Conservation (phyloP, 2,888 invertebrate species). For the Micoletzkya japonica region DNA sequence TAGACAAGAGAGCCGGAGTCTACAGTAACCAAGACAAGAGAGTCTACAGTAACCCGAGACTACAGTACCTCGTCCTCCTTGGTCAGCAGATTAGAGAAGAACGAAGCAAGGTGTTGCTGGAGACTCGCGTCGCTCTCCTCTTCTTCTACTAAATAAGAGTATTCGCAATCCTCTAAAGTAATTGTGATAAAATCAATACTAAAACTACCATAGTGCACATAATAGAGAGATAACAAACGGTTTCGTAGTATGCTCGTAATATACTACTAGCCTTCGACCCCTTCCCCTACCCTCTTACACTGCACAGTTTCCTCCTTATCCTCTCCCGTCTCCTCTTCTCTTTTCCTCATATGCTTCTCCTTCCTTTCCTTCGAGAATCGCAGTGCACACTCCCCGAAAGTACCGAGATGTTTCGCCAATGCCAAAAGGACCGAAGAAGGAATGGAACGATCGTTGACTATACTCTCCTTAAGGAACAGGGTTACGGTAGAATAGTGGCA, state of each 20-base stretch:
- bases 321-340: not conserved
- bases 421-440: constrained; percentile 49
- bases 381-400: constrained; percentile 37
- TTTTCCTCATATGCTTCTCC: not conserved
- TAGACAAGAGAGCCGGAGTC: not conserved
- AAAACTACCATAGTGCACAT: not conserved
- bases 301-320: constrained; percentile 5
- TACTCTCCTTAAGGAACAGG: too few species aligned
- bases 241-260: not conserved
- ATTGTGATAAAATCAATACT: not conserved
- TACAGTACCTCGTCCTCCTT: constrained; percentile 12
- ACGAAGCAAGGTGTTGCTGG: not conserved
- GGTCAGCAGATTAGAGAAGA: constrained; percentile 12
- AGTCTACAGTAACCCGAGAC: not conserved
- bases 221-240: not conserved
- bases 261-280: not conserved
- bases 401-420: constrained; percentile 54
- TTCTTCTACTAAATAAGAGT: not conserved
- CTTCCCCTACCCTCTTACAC: not conserved
- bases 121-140: constrained; percentile 2
- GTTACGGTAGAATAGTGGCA: too few species aligned
- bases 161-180: not conserved
- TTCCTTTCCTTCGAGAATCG: constrained; percentile 5
- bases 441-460: too few species aligned
- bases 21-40: not conserved